A percentile compares a stretch with the other conserved stretches of the same genome.
These are phyloP conservation scores for Chrysomallon squamiferum DNA, from an alignment of 1,140 invertebrate genomes.

Conservation along the genomic window DNA sequence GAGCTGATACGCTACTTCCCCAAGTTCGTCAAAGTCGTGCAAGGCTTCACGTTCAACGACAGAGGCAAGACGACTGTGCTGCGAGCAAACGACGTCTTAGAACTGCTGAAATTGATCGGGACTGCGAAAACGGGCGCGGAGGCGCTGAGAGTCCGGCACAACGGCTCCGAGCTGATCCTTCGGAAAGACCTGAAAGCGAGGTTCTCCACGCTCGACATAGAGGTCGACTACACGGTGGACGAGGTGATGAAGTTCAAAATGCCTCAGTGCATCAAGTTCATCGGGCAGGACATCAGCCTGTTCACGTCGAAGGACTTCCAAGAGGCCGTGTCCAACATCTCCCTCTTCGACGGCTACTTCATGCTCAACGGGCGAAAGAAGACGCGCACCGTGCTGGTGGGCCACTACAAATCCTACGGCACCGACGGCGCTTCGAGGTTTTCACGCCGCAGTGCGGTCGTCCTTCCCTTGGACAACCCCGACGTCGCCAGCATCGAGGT, in stretches of 20 bases:
- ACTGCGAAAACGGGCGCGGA: not conserved
- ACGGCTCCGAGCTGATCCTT: not conserved
- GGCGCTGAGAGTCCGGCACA: not conserved
- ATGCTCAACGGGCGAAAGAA: not conserved
- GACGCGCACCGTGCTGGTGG: not conserved
- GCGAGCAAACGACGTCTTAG: not conserved
- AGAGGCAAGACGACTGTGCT: not conserved
- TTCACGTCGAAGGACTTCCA: constrained; percentile 1
- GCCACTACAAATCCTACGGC: not conserved
- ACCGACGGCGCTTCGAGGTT: not conserved
- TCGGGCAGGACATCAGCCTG: not conserved
- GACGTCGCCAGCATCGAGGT: not conserved
- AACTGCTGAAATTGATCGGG: not conserved
- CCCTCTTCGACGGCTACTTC: not conserved
- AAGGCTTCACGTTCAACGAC: not conserved
- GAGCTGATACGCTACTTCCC: constrained; percentile 1
- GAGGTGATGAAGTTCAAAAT: constrained; percentile 2
- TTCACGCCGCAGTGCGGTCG: not conserved
- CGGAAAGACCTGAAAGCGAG: not conserved
- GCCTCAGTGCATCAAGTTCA: constrained; percentile 4
- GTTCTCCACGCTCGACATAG: not conserved
- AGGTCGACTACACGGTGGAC: not conserved
- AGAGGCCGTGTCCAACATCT: constrained; percentile 2
- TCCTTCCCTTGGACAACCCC: constrained; percentile 2
- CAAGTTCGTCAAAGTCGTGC: not conserved